Base-by-base conservation (phyloP, 2,888 invertebrate genomes). In the Orthonevra nobilis region DNA sequence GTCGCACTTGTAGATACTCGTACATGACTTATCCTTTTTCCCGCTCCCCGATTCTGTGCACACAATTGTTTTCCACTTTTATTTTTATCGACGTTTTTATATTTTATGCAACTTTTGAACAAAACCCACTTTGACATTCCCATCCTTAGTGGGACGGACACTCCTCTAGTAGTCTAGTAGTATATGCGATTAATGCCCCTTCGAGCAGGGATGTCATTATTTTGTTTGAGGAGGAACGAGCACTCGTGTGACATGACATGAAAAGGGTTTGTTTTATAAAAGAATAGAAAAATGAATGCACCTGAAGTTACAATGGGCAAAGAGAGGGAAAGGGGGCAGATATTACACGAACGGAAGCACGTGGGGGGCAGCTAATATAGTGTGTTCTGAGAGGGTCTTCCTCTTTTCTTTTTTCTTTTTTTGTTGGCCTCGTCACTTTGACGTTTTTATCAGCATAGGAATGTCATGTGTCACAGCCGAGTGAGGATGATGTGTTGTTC, bases 401-500 rank as follows among this genome's bases (percentile, higher is more conserved):
- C 54, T 17, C 1, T n/a, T 12, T 44, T n/a, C 20, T 19, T 23
- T 50, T 58, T 12, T 56, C 48, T 6, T 15, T 28, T n/a, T 42
- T 42, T 23, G 7, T 54, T n/a, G n/a, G 52, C 17, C 12, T 56
- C 30, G n/a, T n/a, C n/a, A n/a, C n/a, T n/a, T n/a, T n/a, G n/a
- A n/a, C n/a, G n/a, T n/a, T n/a, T n/a, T n/a, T n/a, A n/a, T n/a
- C n/a, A n/a, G n/a, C 19, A 30, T 64, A 50, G 19, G 34, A 64
- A 64, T 77, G 72, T 72, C 77, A 70, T 72, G 72, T 64, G 72
- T 72, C 77, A 77, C 32, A 44, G 26, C 23, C 15, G 40, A 77
- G 72, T 72, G 69, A 58, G 38, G 32, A 58, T 58, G 58, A 69
- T 69, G 58, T n/a, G n/a, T n/a, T 50, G 77, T 66, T 66, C 64